Percentiles rank a stretch among this genome's conserved stretches.
Conservation (phyloP, 2,113 vertebrate species). For the Pollimyrus isidori region DNA sequence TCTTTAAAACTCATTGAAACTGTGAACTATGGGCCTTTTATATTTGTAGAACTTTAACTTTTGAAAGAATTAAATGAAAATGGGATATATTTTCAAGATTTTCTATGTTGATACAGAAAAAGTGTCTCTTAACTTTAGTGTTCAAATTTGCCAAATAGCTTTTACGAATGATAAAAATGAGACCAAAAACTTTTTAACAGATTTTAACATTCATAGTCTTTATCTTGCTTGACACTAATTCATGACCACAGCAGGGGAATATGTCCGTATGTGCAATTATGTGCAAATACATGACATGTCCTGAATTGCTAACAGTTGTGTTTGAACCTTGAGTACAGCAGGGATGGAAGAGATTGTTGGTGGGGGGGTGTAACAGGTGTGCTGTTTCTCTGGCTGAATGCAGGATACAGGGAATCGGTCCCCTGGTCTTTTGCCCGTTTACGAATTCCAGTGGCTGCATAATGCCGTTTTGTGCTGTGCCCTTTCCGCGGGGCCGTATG, state of each 20-base stretch:
- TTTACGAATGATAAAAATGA: slow-evolving; percentile 40
- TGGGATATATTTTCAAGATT: slow-evolving; percentile 58
- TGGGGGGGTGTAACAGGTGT: not conserved
- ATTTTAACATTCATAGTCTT: slow-evolving; percentile 50
- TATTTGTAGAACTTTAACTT: slow-evolving; percentile 36
- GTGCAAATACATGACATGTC: slow-evolving; percentile 18
- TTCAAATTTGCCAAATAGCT: slow-evolving; percentile 54
- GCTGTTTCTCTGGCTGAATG: not conserved
- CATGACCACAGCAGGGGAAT: slow-evolving; percentile 51
- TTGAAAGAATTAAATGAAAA: slow-evolving; percentile 55
- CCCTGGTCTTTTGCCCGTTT: not conserved
- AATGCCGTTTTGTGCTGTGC: not conserved
- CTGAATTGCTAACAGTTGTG: slow-evolving; percentile 29
- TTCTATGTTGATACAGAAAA: slow-evolving; percentile 49
- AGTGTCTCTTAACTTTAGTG: slow-evolving; percentile 40
- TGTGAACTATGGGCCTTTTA: slow-evolving; percentile 30
- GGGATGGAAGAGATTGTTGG: slow-evolving; percentile 12
- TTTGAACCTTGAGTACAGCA: slow-evolving; percentile 38
- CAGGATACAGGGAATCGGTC: not conserved
- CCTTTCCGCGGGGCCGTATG: not conserved
- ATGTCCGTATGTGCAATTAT: slow-evolving; percentile 16
- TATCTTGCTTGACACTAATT: slow-evolving; percentile 37
- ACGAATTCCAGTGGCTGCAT: not conserved
- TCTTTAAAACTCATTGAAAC: slow-evolving; percentile 27
- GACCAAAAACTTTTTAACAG: slow-evolving; percentile 51